Conservation (phyloP, 2,888 invertebrate genomes). For the Acanthosepion esculentum region DNA sequence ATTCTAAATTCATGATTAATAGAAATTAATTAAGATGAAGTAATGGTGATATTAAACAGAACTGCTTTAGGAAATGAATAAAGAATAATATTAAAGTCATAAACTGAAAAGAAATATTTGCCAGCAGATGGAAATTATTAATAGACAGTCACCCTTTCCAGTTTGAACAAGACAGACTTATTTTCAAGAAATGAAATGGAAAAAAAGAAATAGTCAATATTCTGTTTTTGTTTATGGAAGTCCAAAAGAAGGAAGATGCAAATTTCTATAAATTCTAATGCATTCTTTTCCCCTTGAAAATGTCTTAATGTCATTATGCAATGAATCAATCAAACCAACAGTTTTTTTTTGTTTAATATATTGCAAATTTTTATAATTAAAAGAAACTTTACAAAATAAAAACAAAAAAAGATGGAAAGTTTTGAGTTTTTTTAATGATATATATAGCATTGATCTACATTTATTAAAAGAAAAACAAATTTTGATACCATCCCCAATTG, state of each 20-base stretch:
- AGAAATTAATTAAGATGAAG: neutral
- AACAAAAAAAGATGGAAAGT: no score
- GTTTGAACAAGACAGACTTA: neutral
- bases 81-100: neutral
- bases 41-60: neutral
- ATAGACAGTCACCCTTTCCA: neutral
- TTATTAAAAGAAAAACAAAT: no score
- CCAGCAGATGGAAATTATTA: neutral
- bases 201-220: neutral
- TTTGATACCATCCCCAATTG: no score
- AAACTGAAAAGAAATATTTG: neutral
- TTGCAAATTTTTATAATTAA: neutral
- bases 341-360: neutral
- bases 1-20: neutral
- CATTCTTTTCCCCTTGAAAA: neutral
- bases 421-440: neutral
- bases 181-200: neutral
- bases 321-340: neutral
- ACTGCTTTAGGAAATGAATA: neutral
- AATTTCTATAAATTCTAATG: neutral
- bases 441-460: no score
- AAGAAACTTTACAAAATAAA: no score
- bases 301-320: neutral
- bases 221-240: neutral
- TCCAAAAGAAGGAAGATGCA: neutral